phyloP scores from a whole-genome alignment of 2,888 invertebrate species.

The Lordiphosa andalusiaca region DNA sequence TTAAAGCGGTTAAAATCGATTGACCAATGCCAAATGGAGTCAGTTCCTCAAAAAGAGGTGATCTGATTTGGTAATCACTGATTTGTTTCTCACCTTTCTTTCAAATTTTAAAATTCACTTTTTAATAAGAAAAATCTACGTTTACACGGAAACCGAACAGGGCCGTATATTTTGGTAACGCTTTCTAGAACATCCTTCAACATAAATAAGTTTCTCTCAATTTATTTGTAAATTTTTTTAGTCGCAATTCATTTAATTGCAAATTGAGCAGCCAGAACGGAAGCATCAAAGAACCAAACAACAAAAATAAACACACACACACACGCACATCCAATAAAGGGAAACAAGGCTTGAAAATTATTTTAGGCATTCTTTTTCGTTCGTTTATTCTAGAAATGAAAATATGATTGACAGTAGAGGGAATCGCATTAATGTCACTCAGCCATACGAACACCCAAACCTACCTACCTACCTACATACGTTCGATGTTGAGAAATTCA shows the following conservation, averaged over 20 bases:
- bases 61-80: too few species aligned
- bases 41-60: too few species aligned
- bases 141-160: too few species aligned
- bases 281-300: constrained; percentile 48
- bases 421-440: constrained; percentile 77
- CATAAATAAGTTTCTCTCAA: constrained; percentile 20
- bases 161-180: not conserved
- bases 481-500: constrained; percentile 64
- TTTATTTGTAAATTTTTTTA: constrained; percentile 53
- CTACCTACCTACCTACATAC: constrained; percentile 4
- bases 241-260: constrained; percentile 64
- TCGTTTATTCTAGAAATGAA: constrained; percentile 30
- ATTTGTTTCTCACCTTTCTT: too few species aligned
- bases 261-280: constrained; percentile 37
- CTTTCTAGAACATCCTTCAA: not conserved
- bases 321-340: not conserved
- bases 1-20: too few species aligned
- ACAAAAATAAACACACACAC: constrained; percentile 35
- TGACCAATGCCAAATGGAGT: too few species aligned
- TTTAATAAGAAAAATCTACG: too few species aligned
- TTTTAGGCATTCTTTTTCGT: constrained; percentile 23
- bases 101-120: too few species aligned
- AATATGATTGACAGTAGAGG: constrained; percentile 72
- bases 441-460: constrained; percentile 11
- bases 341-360: constrained; percentile 33